phyloP scores from a whole-genome alignment of 2,113 vertebrate genomes.

The Lophotis ruficrista region DNA sequence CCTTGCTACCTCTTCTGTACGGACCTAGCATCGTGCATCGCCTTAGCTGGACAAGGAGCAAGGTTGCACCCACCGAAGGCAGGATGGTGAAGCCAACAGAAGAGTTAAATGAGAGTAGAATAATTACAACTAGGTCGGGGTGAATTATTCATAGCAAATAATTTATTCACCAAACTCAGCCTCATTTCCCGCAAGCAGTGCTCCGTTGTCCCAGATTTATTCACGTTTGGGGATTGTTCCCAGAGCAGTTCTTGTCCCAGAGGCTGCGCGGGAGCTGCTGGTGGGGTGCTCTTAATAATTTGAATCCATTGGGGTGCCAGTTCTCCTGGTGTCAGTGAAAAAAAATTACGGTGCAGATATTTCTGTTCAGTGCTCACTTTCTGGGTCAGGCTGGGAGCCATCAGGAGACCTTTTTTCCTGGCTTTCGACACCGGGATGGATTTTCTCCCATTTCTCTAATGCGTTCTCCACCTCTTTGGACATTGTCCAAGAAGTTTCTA shows the following conservation, averaged over 20 bases:
- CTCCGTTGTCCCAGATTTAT: neutral
- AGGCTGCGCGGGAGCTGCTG: neutral
- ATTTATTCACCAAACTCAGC: slow-evolving; percentile 42
- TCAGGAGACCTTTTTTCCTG: neutral
- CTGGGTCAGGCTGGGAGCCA: neutral
- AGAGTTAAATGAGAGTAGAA: slow-evolving; percentile 6
- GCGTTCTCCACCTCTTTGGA: accelerated
- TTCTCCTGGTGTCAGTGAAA: neutral
- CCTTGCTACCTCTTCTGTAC: neutral
- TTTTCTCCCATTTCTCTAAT: neutral
- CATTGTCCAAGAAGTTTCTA: neutral
- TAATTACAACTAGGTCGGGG: slow-evolving; percentile 3
- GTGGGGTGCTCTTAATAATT: slow-evolving; percentile 6
- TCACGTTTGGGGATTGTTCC: neutral
- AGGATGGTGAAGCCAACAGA: neutral
- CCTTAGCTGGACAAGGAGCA: neutral
- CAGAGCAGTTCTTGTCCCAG: neutral
- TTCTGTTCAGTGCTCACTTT: neutral
- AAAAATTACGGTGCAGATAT: neutral
- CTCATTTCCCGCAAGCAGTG: neutral
- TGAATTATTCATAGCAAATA: slow-evolving; percentile 59
- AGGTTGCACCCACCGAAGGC: neutral
- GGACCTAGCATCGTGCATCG: accelerated
- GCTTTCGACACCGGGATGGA: neutral
- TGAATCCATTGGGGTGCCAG: neutral